phyloP scores from a whole-genome alignment of 2,797 vertebrate genomes.

The Mormyrops boulengeri region DNA sequence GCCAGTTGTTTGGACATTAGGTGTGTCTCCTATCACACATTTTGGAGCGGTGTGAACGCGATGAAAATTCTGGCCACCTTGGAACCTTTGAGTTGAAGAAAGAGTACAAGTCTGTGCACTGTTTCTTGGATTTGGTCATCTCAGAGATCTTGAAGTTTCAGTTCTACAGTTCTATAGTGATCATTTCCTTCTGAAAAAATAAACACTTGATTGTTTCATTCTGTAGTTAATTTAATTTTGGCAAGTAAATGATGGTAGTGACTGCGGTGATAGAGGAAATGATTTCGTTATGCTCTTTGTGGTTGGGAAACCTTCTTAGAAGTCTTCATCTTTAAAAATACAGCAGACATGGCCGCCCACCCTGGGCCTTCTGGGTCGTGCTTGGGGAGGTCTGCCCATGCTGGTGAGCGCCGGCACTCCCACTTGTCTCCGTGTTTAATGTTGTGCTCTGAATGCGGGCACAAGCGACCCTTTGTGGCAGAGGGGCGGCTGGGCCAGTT shows the following conservation, averaged over 20 bases:
- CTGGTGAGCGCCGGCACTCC: constrained; percentile 52
- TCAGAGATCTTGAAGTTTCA: constrained; percentile 1
- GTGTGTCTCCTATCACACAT: background rate
- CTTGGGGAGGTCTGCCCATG: constrained; percentile 48
- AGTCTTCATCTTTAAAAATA: background rate
- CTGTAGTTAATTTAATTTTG: background rate
- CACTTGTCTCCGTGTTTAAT: constrained; percentile 66
- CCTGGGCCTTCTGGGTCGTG: constrained; percentile 45
- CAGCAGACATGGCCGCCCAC: background rate
- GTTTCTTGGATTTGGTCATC: background rate
- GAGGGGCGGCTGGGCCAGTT: constrained; percentile 59
- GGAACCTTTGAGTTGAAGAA: background rate
- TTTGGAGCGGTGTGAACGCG: background rate
- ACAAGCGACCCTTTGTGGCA: constrained; percentile 68
- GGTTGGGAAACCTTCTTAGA: background rate
- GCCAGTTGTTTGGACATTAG: background rate
- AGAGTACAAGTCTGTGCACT: background rate
- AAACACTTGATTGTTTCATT: background rate
- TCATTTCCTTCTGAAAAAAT: constrained; percentile 7
- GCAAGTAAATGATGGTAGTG: background rate
- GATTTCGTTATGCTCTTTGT: background rate
- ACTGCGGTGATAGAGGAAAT: background rate
- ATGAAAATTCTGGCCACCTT: background rate
- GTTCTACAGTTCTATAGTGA: constrained; percentile 7
- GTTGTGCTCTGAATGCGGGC: constrained; percentile 50